Conservation (phyloP, 92 coral and sea anemone species). For the Phenganax subtilis region DNA sequence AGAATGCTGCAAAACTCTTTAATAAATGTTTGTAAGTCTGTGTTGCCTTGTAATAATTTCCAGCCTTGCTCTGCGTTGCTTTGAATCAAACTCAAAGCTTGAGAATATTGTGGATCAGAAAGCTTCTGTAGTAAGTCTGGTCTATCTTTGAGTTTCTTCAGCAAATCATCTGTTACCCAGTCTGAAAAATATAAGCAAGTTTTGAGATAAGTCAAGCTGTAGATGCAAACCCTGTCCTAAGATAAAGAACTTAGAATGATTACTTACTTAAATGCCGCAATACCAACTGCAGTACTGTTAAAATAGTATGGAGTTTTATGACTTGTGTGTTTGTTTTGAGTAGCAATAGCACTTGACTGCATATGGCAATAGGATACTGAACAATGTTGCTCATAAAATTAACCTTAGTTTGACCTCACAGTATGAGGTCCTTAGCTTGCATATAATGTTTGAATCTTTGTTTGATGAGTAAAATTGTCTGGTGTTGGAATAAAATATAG, state of each 20-base stretch:
- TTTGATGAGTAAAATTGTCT: not conserved
- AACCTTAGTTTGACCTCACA: conserved; percentile 13
- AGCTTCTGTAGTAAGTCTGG: conserved; percentile 62
- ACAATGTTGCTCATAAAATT: not conserved
- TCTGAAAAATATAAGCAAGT: conserved; percentile 38
- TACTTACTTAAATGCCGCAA: not conserved
- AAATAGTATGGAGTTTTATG: not conserved
- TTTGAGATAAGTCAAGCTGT: not conserved
- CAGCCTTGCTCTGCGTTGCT: conserved; percentile 63
- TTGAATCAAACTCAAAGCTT: conserved; percentile 55
- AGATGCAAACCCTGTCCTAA: not conserved
- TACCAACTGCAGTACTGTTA: not conserved
- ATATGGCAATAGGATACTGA: not conserved
- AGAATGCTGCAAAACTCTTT: conserved; percentile 62
- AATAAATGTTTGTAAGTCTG: conserved; percentile 63
- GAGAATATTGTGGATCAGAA: conserved; percentile 68
- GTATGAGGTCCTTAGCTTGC: not conserved
- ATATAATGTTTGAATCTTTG: not conserved
- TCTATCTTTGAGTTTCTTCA: conserved; percentile 60
- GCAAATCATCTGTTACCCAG: conserved; percentile 70
- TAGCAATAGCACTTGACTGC: not conserved
- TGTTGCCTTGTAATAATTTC: conserved; percentile 49
- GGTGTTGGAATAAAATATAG: not conserved
- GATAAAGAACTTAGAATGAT: not conserved
- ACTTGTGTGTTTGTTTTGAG: not conserved